These are phyloP conservation scores for Crax fasciolata DNA, from an alignment of 2,797 vertebrate species.

Conservation along the genomic window DNA sequence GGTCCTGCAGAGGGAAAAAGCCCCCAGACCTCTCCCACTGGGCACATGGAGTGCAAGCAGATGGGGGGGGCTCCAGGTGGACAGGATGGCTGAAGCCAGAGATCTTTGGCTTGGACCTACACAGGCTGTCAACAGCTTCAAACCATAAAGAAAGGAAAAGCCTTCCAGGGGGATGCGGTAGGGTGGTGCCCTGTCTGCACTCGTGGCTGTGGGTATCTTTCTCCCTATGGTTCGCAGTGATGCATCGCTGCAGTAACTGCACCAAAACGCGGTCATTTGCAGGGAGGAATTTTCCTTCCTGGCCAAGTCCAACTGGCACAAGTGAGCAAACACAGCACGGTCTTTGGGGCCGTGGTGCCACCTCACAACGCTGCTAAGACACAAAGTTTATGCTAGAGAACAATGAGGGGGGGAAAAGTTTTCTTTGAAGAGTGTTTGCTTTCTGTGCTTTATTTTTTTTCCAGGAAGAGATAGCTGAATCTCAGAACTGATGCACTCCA, in stretches of 20 bases:
- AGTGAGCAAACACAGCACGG: background rate
- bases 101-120: fast-evolving
- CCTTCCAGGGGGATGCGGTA: background rate
- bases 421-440: background rate
- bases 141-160: background rate
- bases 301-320: background rate
- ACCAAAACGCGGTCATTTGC: background rate
- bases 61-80: background rate
- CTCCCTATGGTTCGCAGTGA: background rate
- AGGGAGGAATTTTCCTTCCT: background rate
- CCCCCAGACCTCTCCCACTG: background rate
- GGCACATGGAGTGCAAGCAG: background rate
- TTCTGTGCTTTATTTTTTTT: constrained; percentile 53
- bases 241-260: background rate
- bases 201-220: background rate
- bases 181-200: background rate
- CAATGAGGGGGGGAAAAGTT: background rate
- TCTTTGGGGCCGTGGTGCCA: background rate
- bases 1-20: background rate
- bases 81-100: background rate
- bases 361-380: background rate
- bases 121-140: background rate
- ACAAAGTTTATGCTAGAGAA: background rate
- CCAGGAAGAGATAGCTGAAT: constrained; percentile 66
- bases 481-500: constrained; percentile 64